phyloP scores from a whole-genome alignment of 2,797 vertebrate species.

The Pogonophryne albipinna region DNA sequence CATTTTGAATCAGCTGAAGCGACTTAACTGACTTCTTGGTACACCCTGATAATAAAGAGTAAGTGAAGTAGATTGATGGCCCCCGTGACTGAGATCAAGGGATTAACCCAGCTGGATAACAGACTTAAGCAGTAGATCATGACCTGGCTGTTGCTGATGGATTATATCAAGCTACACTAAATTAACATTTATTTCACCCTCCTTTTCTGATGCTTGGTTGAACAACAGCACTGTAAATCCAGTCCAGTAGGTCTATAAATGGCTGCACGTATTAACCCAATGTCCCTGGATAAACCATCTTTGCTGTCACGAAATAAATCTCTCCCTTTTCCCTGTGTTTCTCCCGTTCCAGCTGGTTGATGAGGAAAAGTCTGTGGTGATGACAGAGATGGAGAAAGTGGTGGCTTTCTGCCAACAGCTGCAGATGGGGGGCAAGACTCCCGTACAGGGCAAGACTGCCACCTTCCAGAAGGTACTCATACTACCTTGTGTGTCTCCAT shows the following conservation, averaged over 20 bases:
- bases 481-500: constrained; percentile 22
- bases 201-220: constrained; percentile 25
- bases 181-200: constrained; percentile 36
- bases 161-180: constrained; percentile 44
- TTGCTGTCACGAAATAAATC: constrained; percentile 31
- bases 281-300: constrained; percentile 8
- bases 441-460: constrained; percentile 93
- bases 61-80: constrained; percentile 42
- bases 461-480: constrained; percentile 93
- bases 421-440: constrained; percentile 89
- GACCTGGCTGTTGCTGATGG: constrained; percentile 46
- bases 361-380: constrained; percentile 89
- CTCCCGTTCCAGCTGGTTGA: constrained; percentile 86
- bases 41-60: neutral
- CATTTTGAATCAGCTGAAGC: too few relatives aligned
- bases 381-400: constrained; percentile 93
- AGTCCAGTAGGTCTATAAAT: constrained; percentile 2
- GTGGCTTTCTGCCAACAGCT: constrained; percentile 91
- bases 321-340: constrained; percentile 2
- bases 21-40: too few relatives aligned
- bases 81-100: constrained; percentile 40
- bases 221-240: constrained; percentile 33
- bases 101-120: constrained; percentile 65
- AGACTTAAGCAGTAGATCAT: constrained; percentile 53
- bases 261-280: constrained; percentile 13